Percentiles rank a stretch among this genome's conserved stretches.
Conservation (phyloP, 2,797 vertebrate genomes). For the Sebastes umbrosus region DNA sequence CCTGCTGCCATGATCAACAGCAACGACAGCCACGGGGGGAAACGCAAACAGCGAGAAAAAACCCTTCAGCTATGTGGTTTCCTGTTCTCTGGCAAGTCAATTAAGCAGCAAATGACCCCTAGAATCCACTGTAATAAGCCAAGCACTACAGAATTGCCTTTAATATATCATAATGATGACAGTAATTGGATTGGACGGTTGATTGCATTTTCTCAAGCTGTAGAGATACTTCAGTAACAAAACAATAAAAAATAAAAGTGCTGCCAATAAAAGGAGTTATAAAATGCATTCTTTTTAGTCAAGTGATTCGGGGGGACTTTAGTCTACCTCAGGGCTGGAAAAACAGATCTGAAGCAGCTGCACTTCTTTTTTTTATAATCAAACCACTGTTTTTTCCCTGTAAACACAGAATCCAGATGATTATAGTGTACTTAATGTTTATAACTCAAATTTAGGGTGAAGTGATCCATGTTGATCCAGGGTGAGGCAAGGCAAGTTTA, state of each 20-base stretch:
- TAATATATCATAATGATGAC: slow-evolving; percentile 83
- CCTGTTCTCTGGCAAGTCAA: slow-evolving; percentile 77
- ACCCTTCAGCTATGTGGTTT: slow-evolving; percentile 65
- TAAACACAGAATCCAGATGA: neutral
- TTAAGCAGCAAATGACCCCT: slow-evolving; percentile 85
- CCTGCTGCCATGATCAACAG: slow-evolving; percentile 69
- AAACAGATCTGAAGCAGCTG: neutral
- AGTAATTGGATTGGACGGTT: slow-evolving; percentile 79
- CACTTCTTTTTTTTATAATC: neutral
- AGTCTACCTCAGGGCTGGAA: neutral
- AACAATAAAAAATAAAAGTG: slow-evolving; percentile 55
- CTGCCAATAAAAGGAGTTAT: slow-evolving; percentile 35
- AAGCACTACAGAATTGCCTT: slow-evolving; percentile 71
- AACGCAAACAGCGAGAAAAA: slow-evolving; percentile 70
- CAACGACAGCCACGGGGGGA: slow-evolving; percentile 51
- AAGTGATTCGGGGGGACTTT: neutral
- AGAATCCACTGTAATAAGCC: slow-evolving; percentile 77
- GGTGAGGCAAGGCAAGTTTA: neutral
- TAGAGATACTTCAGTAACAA: slow-evolving; percentile 52
- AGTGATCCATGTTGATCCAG: slow-evolving; percentile 2
- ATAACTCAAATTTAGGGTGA: neutral
- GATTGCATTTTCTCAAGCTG: slow-evolving; percentile 69
- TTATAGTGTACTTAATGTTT: neutral
- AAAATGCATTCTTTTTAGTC: slow-evolving; percentile 35
- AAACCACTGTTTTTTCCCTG: neutral